Evolutionary conservation across 2,888 invertebrate species (phyloP).

Genomic region (Gastrophysa polygoni): DNA sequence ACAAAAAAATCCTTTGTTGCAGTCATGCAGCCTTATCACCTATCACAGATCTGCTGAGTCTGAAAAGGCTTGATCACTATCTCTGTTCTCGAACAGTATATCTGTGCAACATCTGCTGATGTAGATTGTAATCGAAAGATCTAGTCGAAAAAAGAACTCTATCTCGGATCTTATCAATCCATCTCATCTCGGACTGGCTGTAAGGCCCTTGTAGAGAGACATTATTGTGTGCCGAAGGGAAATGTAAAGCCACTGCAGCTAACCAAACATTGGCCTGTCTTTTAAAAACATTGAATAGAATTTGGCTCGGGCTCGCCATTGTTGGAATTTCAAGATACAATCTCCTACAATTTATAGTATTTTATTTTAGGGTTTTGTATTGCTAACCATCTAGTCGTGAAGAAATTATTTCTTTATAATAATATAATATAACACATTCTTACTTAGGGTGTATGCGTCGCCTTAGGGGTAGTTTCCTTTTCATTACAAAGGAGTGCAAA

Average conservation of each 20-base stretch:
- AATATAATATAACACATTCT: slow-evolving; percentile 58
- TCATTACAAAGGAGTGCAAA: slow-evolving; percentile 36
- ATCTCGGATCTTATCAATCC: slow-evolving; percentile 53
- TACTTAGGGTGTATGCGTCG: slow-evolving; percentile 39
- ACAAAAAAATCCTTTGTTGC: slow-evolving; percentile 31
- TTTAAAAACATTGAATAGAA: slow-evolving; percentile 59
- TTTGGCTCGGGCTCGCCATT: slow-evolving; percentile 54
- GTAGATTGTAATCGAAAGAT: slow-evolving; percentile 39
- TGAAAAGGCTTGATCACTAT: slow-evolving; percentile 36
- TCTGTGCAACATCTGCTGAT: slow-evolving; percentile 47
- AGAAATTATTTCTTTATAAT: slow-evolving; percentile 60
- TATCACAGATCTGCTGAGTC: slow-evolving; percentile 24
- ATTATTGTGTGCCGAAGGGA: slow-evolving; percentile 45
- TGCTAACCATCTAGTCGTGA: slow-evolving; percentile 58
- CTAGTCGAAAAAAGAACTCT: slow-evolving; percentile 35
- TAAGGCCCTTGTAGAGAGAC: slow-evolving; percentile 43
- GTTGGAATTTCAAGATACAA: slow-evolving; percentile 54
- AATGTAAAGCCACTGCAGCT: slow-evolving; percentile 61
- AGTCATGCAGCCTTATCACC: slow-evolving; percentile 32
- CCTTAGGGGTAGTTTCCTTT: slow-evolving; percentile 40
- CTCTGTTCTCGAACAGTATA: slow-evolving; percentile 39
- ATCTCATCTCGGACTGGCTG: slow-evolving; percentile 44
- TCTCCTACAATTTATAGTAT: slow-evolving; percentile 53
- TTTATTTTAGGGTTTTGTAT: slow-evolving; percentile 51
- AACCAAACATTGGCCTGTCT: slow-evolving; percentile 72